phyloP scores from a whole-genome alignment of 2,113 vertebrate species.

The Gymnogyps californianus region DNA sequence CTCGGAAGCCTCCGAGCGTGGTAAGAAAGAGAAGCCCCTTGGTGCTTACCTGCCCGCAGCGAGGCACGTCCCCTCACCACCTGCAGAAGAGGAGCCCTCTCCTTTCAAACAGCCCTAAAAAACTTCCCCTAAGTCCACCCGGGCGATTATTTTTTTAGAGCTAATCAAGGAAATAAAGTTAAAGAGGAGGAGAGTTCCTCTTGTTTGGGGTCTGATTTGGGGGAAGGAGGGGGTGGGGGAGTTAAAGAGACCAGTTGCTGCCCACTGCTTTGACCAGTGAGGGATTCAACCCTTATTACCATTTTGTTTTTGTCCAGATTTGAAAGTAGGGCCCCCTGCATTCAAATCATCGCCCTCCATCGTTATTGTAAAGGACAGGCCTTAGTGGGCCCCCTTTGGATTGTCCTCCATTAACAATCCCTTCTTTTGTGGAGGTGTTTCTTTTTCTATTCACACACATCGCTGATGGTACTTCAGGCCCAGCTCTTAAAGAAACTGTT shows the following conservation, averaged over 20 bases:
- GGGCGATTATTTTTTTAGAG: constrained; percentile 31
- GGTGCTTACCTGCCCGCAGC: constrained; percentile 45
- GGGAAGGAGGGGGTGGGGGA: constrained; percentile 46
- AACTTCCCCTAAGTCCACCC: neutral
- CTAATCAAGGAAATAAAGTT: constrained; percentile 69
- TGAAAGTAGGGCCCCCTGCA: constrained; percentile 81
- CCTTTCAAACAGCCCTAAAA: neutral
- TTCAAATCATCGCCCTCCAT: constrained; percentile 87
- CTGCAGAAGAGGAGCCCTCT: constrained; percentile 1
- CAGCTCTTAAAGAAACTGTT: constrained; percentile 87
- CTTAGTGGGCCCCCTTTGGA: constrained; percentile 84
- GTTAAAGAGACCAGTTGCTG: constrained; percentile 68
- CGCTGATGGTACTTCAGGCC: constrained; percentile 85
- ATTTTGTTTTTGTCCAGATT: constrained; percentile 77
- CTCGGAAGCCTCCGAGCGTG: neutral
- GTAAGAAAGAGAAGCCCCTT: neutral
- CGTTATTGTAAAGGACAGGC: constrained; percentile 88
- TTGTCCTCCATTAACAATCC: constrained; percentile 86
- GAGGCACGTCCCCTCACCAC: neutral
- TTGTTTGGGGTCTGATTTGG: constrained; percentile 57
- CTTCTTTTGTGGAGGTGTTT: constrained; percentile 89
- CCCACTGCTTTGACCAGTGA: constrained; percentile 70
- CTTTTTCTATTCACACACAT: constrained; percentile 83
- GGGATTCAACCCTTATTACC: constrained; percentile 75
- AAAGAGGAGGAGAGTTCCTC: constrained; percentile 62